Base-by-base conservation (phyloP, 2,113 vertebrate genomes). In the Chaetodon auriga region DNA sequence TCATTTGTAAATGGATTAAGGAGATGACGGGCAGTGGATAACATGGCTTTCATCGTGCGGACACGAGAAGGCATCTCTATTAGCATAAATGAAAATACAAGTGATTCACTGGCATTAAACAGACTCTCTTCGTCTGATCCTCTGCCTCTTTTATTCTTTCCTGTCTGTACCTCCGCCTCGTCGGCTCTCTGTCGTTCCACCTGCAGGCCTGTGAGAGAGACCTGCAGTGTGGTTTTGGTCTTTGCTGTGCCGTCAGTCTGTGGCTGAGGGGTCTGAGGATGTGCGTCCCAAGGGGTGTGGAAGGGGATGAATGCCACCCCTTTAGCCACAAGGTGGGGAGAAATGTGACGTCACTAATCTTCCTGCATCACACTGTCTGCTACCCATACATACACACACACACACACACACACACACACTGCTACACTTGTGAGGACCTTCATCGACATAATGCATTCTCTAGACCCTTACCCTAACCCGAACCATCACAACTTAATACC, bases 201-300 rank as follows among this genome's bases (percentile, higher is more conserved):
- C 89, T 53, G 41, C 90, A 99, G 97, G 97, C 97, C 70, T 98
- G 97, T 65, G 96, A 97, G 62, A 87, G 92, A 80, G 97, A 99
- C 43, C 18, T 91, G 16, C 97, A 98, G 93, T 98, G 97, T 18
- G 95, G 96, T 0, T 53, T 87, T 0, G 95, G 96, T 60, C 94
- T 96, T 16, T 98, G 97, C 95, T 99, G 98, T 2, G 97, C 97
- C 0, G 82, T 97, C 88, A 99, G 97, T 92, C 93, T 98, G 25
- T 97, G 97, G 97, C 94, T 99, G 43, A 93, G 95, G 6, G 97
- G 97, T 16, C 94, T 98, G 84, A 93, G 97, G 30, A 94, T 98
- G 96, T 99, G 97, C 73, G 96, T 96, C 23, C 97, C 97, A 0
- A 91, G 96, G 86, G 97, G 97, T 0, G 92, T 68, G n/a, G 96